Percentiles rank a stretch among this genome's conserved stretches.
These are phyloP conservation scores for Petrocephalus sullivani DNA, from an alignment of 2,797 vertebrate genomes.

Conservation along the genomic window DNA sequence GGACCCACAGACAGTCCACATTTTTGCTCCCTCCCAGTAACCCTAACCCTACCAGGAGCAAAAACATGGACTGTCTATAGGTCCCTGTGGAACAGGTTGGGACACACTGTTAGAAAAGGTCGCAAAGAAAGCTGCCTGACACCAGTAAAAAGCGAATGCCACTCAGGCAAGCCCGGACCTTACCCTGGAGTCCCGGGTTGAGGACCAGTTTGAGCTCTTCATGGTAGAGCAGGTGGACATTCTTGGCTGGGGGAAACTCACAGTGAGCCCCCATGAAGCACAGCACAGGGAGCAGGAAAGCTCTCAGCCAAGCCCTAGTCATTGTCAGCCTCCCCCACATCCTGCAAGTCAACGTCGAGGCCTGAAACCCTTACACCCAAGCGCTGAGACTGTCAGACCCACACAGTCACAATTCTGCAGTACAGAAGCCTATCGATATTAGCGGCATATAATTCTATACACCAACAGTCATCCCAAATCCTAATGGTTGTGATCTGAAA, in stretches of 20 bases:
- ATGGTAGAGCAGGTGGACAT: constrained; percentile 63
- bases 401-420: neutral
- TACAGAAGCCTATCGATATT: neutral
- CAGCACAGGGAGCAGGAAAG: constrained; percentile 42
- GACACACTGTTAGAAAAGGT: neutral
- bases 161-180: neutral
- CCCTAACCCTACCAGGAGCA: neutral
- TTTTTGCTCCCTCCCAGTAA: neutral
- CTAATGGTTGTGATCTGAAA: neutral
- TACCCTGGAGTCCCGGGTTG: constrained; percentile 70
- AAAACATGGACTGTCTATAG: neutral
- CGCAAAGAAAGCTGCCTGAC: neutral
- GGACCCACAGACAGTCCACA: neutral
- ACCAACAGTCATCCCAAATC: neutral
- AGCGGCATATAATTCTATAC: neutral
- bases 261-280: constrained; percentile 33
- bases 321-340: constrained; percentile 44
- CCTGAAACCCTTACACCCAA: neutral
- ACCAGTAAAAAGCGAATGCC: neutral
- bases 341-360: constrained; percentile 15
- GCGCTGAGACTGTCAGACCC: neutral
- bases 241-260: constrained; percentile 55
- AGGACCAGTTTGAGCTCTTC: constrained; percentile 57
- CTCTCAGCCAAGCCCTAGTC: constrained; percentile 34
- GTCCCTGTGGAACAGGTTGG: neutral